These are phyloP conservation scores for Ophraella communa DNA, from an alignment of 2,888 invertebrate species.

Conservation along the genomic window DNA sequence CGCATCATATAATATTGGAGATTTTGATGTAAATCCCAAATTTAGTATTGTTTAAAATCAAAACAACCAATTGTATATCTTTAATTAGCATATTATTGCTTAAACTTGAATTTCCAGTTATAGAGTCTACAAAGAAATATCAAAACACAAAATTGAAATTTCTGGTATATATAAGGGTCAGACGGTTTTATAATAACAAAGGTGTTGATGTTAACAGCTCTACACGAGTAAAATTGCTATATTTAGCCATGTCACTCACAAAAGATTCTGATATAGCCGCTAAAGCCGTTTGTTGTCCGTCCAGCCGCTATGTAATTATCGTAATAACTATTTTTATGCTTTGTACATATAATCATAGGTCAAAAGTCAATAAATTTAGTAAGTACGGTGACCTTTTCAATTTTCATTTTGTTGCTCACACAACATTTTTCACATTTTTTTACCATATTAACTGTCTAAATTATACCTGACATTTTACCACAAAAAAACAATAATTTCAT, in stretches of 20 bases:
- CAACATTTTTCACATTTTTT: background rate
- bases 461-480: background rate
- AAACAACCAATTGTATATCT: too few relatives aligned
- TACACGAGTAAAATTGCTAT: conserved; percentile 34
- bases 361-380: conserved; percentile 33
- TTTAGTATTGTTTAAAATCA: too few relatives aligned
- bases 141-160: conserved; percentile 15
- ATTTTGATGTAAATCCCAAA: too few relatives aligned
- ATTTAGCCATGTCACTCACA: conserved; percentile 42
- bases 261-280: conserved; percentile 31
- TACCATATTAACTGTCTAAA: too few relatives aligned
- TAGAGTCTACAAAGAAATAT: background rate
- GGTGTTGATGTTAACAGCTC: conserved; percentile 40
- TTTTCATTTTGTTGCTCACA: background rate
- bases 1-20: too few relatives aligned
- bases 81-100: too few relatives aligned
- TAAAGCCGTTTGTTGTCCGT: conserved; percentile 35
- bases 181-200: conserved; percentile 30
- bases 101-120: too few relatives aligned
- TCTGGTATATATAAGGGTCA: conserved; percentile 5
- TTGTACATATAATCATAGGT: conserved; percentile 42
- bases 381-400: conserved; percentile 27
- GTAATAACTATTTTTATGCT: conserved; percentile 45
- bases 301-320: conserved; percentile 47
- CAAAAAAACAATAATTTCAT: background rate